Evolutionary conservation across 2,888 invertebrate genomes (phyloP).

Genomic region (Xestobium rufovillosum): DNA sequence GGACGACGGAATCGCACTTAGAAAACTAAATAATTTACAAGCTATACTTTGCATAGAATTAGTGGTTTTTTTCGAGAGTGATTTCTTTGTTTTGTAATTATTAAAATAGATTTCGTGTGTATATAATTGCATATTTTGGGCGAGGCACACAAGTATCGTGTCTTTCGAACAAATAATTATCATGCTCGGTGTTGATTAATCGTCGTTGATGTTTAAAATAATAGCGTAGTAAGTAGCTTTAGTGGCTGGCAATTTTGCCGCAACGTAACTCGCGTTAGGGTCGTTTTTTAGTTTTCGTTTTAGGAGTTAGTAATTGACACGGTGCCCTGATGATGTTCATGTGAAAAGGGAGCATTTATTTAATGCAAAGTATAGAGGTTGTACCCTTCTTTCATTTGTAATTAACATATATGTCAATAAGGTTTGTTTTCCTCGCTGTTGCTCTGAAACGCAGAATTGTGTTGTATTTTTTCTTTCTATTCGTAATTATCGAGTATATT

Average conservation of each 20-base stretch:
- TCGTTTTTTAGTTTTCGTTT: too few species aligned
- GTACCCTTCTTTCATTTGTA: slow-evolving; percentile 45
- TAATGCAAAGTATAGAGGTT: slow-evolving; percentile 90
- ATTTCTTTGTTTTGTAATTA: slow-evolving; percentile 23
- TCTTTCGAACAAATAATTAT: slow-evolving; percentile 11
- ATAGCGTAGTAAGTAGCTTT: too few species aligned
- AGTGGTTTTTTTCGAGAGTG: slow-evolving; percentile 74
- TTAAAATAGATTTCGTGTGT: slow-evolving; percentile 7
- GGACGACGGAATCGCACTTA: slow-evolving; percentile 8
- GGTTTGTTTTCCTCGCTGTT: slow-evolving; percentile 12
- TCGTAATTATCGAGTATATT: slow-evolving; percentile 29
- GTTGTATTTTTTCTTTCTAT: slow-evolving; percentile 5
- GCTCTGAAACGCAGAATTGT: not conserved
- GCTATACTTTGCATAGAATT: slow-evolving; percentile 91
- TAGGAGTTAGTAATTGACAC: too few species aligned
- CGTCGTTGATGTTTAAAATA: too few species aligned
- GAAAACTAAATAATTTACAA: slow-evolving; percentile 51
- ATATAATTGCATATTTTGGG: slow-evolving; percentile 3
- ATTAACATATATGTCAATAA: slow-evolving; percentile 46
- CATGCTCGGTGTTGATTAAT: slow-evolving; percentile 12
- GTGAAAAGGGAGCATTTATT: slow-evolving; percentile 79
- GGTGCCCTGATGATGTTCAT: too few species aligned
- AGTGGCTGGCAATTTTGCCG: too few species aligned
- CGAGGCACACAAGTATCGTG: slow-evolving; percentile 14
- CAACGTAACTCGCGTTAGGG: too few species aligned